These are phyloP conservation scores for Candoia aspera DNA, from an alignment of 2,113 vertebrate species.

Conservation along the genomic window DNA sequence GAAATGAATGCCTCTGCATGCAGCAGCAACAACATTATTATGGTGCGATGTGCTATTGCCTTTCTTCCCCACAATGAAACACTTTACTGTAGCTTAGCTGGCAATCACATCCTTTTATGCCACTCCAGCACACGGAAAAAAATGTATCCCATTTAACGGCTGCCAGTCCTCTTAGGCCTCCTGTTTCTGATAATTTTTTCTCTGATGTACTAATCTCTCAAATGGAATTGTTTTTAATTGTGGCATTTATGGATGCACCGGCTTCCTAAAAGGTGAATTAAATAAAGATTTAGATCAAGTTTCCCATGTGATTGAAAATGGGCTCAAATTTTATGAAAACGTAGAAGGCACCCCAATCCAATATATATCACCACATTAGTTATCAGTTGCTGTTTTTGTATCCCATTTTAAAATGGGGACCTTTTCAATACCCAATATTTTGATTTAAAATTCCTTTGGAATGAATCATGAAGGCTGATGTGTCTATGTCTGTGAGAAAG, in stretches of 20 bases:
- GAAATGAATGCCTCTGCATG: background rate
- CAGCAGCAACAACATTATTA: background rate
- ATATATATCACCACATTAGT: background rate
- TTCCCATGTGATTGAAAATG: background rate
- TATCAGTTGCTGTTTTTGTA: background rate
- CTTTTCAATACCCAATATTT: background rate
- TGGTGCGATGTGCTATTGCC: background rate
- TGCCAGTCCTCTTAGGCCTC: background rate
- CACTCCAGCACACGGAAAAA: background rate
- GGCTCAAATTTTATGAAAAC: background rate
- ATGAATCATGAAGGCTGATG: slow-evolving; percentile 7
- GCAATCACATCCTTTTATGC: background rate
- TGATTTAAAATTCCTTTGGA: slow-evolving; percentile 31
- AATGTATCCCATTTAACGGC: background rate
- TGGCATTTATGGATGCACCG: background rate
- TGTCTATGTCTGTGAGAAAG: background rate
- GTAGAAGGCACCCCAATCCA: background rate
- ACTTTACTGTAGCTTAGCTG: background rate
- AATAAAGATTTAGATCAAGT: background rate
- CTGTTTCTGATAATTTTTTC: slow-evolving; percentile 1
- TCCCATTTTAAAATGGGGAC: background rate
- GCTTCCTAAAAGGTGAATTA: background rate
- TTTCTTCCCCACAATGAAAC: background rate
- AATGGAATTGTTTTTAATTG: background rate
- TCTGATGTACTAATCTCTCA: background rate